phyloP scores from a whole-genome alignment of 2,797 vertebrate species.

The Rhinichthys osculus region DNA sequence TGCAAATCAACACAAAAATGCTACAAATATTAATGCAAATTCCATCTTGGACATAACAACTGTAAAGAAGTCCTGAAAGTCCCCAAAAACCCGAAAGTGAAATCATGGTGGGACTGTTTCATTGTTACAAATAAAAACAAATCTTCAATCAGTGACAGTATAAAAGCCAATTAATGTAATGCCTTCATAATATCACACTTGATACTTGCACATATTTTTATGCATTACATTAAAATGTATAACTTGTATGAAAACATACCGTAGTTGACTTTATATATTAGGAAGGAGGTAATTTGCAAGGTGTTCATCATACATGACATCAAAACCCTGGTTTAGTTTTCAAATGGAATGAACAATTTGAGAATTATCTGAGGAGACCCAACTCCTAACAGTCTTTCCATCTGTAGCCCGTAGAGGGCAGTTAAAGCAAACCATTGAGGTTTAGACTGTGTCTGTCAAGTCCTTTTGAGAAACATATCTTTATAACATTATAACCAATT shows the following conservation, averaged over 20 bases:
- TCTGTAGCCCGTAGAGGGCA: slow-evolving; percentile 47
- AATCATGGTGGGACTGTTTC: neutral
- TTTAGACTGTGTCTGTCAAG: neutral
- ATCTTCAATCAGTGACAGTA: neutral
- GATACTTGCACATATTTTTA: too few species aligned
- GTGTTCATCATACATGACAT: neutral
- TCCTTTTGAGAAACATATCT: neutral
- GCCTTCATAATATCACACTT: neutral
- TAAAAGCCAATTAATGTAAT: neutral
- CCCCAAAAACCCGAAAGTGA: neutral
- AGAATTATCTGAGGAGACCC: neutral
- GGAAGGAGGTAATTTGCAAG: neutral
- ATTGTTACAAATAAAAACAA: neutral
- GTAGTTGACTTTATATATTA: neutral
- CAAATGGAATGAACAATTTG: neutral
- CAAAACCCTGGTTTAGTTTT: neutral
- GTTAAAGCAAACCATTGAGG: neutral
- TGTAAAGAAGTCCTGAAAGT: neutral
- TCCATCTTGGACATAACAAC: neutral
- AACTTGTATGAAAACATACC: neutral
- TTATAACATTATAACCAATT: neutral
- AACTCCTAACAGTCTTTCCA: neutral
- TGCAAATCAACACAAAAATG: neutral
- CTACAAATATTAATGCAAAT: neutral
- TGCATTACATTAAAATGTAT: neutral